Base-by-base conservation (phyloP, 2,113 vertebrate species). In the Antennarius striatus region DNA sequence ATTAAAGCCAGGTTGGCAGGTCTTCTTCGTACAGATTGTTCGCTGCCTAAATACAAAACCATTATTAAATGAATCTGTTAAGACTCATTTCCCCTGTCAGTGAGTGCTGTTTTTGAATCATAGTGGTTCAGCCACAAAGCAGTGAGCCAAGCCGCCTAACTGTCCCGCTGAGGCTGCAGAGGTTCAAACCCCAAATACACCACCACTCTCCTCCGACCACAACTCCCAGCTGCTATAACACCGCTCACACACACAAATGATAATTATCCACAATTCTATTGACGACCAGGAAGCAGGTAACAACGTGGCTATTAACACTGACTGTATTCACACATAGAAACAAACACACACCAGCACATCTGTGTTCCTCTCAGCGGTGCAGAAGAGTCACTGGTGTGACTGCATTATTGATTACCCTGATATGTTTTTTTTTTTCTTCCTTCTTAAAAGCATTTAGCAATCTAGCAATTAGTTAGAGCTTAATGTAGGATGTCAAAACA, bases 401-500 rank as follows among this genome's bases (percentile, higher is more conserved):
- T 91, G 80, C 74, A 81, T 86, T 94, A 97, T 95, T 92, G 95
- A 96, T 95, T 89, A 75, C 55, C 81, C 82, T 90, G 91, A 93
- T 93, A 93, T 80, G 85, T 91, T 94, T 54, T 93, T 84, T 84
- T 73, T 84, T 88, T 72, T 75, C 60, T 76, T 77, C 80, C 84
- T 85, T 83, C 88, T 89, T 89, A 92, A 94, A 96, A 96, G 93
- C 95, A 93, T 95, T 95, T 95, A 91, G 88, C 91, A 91, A 92
- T 93, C 86, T 81, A 83, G 86, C 94, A 96, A 95, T 98, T 97
- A 96, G 95, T 96, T 95, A 92, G 90, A 91, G 84, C 92, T 96
- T 97, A 97, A 96, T 96, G 94, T 84, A 93, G 91, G 94, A 94
- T 94, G 95, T 95, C 94, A 93, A 95, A 96, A 95, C 92, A 95